These are phyloP conservation scores for Epinotia brunnichana DNA, from an alignment of 2,888 invertebrate species.

Conservation along the genomic window DNA sequence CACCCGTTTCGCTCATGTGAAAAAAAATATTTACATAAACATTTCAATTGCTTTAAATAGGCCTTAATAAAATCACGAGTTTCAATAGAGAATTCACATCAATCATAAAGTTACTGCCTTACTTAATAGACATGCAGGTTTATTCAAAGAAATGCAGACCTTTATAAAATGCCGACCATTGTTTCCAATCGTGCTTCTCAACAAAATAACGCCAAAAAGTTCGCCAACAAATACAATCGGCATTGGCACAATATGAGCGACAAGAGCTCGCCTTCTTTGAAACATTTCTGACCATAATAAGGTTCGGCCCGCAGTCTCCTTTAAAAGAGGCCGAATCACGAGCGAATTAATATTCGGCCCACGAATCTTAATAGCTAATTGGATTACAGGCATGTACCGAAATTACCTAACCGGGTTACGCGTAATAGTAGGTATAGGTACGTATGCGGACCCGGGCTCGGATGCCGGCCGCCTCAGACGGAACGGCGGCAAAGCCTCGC, in stretches of 20 bases:
- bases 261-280: slow-evolving; percentile 52
- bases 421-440: slow-evolving; percentile 69
- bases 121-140: neutral
- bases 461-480: slow-evolving; percentile 47
- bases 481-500: slow-evolving; percentile 52
- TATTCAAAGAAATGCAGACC: neutral
- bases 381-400: slow-evolving; percentile 82
- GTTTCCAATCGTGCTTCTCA: slow-evolving; percentile 6
- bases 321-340: slow-evolving; percentile 70
- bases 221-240: slow-evolving; percentile 49
- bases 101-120: neutral
- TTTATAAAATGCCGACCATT: neutral
- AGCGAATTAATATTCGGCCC: slow-evolving; percentile 80
- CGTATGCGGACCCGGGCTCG: slow-evolving; percentile 60
- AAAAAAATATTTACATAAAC: slow-evolving; percentile 26
- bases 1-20: slow-evolving; percentile 27
- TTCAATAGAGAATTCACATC: slow-evolving; percentile 24
- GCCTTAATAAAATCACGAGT: slow-evolving; percentile 17
- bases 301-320: slow-evolving; percentile 63
- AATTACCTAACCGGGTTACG: slow-evolving; percentile 81
- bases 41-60: slow-evolving; percentile 27
- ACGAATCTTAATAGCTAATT: slow-evolving; percentile 84
- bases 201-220: slow-evolving; percentile 20
- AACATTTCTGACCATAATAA: slow-evolving; percentile 61
- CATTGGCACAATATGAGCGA: slow-evolving; percentile 42